Percentiles rank a stretch among this genome's conserved stretches.
These are phyloP conservation scores for Octonoba sinensis DNA, from an alignment of 2,888 invertebrate genomes.

Conservation along the genomic window DNA sequence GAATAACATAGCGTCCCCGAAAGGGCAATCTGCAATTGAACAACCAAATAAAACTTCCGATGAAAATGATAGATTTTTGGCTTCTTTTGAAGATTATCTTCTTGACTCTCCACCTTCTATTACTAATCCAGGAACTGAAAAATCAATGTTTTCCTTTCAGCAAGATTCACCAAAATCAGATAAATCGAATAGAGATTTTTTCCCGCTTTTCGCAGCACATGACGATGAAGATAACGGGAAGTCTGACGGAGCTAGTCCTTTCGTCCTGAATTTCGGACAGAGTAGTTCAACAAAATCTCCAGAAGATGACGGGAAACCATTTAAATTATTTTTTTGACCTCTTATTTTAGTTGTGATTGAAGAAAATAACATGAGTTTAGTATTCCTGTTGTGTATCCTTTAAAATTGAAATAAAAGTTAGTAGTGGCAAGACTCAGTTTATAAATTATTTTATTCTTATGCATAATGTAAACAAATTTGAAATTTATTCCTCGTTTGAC, in stretches of 20 bases:
- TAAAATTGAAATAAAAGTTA: no score
- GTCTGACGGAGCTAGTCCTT: neutral
- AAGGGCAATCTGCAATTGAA: no score
- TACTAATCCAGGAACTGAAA: slow-evolving; percentile 9
- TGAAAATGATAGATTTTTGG: slow-evolving; percentile 15
- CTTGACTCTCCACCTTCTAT: slow-evolving; percentile 16
- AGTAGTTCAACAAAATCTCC: slow-evolving; percentile 4
- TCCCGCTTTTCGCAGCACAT: slow-evolving; percentile 26
- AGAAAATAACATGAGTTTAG: no score
- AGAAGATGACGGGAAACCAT: neutral
- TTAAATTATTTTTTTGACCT: no score
- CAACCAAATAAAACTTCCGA: neutral
- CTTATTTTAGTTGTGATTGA: no score
- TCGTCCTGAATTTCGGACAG: slow-evolving; percentile 25
- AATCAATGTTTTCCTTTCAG: slow-evolving; percentile 31
- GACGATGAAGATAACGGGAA: neutral
- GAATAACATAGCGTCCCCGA: neutral
- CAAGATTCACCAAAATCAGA: slow-evolving; percentile 13
- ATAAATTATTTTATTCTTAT: no score
- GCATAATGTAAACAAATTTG: no score
- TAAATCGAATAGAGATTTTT: slow-evolving; percentile 16
- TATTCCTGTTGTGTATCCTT: no score
- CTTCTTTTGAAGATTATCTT: slow-evolving; percentile 33
- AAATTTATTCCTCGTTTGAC: no score
- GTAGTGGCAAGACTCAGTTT: no score